Base-by-base conservation (phyloP, 2,888 invertebrate species). In the Oscheius sp. region DNA sequence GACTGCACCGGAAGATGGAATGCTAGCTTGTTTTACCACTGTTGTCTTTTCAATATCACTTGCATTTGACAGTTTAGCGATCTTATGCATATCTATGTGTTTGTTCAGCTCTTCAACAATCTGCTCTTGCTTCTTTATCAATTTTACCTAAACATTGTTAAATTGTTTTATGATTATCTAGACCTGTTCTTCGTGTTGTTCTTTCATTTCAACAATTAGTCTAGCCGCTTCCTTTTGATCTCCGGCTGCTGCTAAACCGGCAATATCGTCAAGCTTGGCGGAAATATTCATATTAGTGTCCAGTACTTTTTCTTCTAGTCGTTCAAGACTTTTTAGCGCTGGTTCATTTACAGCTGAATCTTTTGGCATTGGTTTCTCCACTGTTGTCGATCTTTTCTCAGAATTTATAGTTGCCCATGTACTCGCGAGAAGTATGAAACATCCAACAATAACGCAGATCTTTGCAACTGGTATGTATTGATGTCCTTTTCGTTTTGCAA, bases 391-490 rank as follows among this genome's bases (percentile, higher is more conserved):
- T 61, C 75, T 70, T 41, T 71, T 69, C 33, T 77, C 76, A n/a
- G 75, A 72, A 24, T 67, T 64, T 14, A 92, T 68, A 92, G 89
- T 95, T 0, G 94, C 93, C 86, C 92, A 94, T 0, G 95, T 95
- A 49, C 95, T 94, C 49, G 94, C 89, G 22, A 95, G 90, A 90
- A 96, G 91, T 66, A 95, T 91, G 56, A 92, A 90, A n/a, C 94
- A 88, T 0, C 95, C 95, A 73, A 93, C 88, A 50, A 92, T 89
- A 45, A 95, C 87, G 63, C 94, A 90, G 22, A 91, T 87, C 36
- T 68, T 68, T 2, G 68, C 68, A 12, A 59, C 28, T 5, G 28
- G 24, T 30, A 41, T 45, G 44, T 47, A 50, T n/a, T 54, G 47
- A 22, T 54, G 45, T 9, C 33, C 63, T 47, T 47, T 64, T 20